Evolutionary conservation across 2,113 vertebrate genomes (phyloP).

Genomic region (Bostrychus sinensis): DNA sequence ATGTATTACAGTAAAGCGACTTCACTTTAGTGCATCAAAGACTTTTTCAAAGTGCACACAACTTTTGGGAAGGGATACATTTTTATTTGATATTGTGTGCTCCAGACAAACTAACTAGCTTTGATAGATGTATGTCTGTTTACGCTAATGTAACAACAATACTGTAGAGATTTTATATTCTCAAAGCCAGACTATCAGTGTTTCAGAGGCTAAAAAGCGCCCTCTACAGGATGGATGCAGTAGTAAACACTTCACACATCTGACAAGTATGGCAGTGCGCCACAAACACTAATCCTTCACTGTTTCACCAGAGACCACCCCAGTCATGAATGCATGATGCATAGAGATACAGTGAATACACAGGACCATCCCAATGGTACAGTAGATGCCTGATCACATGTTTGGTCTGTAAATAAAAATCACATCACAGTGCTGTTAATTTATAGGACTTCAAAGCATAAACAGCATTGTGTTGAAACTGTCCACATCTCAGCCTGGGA

Average conservation of each 20-base stretch:
- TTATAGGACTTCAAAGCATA: slow-evolving; percentile 11
- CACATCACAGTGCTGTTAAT: slow-evolving; percentile 59
- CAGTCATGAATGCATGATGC: slow-evolving; percentile 33
- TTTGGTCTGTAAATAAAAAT: slow-evolving; percentile 38
- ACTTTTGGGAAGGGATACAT: slow-evolving; percentile 53
- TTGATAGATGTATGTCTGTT: slow-evolving; percentile 34
- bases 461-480: slow-evolving; percentile 9
- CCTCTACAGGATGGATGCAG: slow-evolving; percentile 69
- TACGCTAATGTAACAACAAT: slow-evolving; percentile 39
- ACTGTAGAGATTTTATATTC: slow-evolving; percentile 33
- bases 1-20: slow-evolving; percentile 60
- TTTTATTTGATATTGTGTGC: slow-evolving; percentile 29
- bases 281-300: slow-evolving; percentile 48
- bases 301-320: slow-evolving; percentile 40
- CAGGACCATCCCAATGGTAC: background rate
- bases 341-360: slow-evolving; percentile 38
- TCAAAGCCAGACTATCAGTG: slow-evolving; percentile 75
- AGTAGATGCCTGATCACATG: background rate
- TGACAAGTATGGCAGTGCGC: slow-evolving; percentile 58
- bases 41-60: slow-evolving; percentile 58
- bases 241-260: slow-evolving; percentile 76
- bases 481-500: too few species aligned
- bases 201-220: slow-evolving; percentile 66
- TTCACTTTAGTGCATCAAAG: slow-evolving; percentile 54
- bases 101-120: slow-evolving; percentile 49